phyloP scores from a whole-genome alignment of 1,140 invertebrate species.

The Bombus superbus region DNA sequence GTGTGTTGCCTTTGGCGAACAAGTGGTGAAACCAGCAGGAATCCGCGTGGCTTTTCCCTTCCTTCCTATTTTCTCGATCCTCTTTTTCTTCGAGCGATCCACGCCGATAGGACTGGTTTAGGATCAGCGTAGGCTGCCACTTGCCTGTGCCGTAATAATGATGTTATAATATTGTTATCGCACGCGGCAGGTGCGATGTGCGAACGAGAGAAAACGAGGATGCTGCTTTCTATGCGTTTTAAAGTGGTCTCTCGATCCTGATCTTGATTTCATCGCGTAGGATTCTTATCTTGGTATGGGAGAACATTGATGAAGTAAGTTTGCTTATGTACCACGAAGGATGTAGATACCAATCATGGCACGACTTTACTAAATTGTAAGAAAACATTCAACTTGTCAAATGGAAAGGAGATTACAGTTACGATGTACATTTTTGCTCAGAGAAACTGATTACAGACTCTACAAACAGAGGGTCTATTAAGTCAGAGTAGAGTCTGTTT shows the following conservation, averaged over 20 bases:
- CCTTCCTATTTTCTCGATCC: conserved; percentile 56
- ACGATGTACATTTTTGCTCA: too few relatives aligned
- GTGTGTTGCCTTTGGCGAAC: conserved; percentile 34
- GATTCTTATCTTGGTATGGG: neutral
- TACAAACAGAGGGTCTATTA: too few relatives aligned
- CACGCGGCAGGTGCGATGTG: neutral
- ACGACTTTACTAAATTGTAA: too few relatives aligned
- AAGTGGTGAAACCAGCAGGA: conserved; percentile 10
- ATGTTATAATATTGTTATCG: neutral
- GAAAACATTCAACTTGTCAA: too few relatives aligned
- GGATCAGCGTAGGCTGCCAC: neutral
- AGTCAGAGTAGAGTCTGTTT: too few relatives aligned
- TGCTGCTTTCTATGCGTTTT: neutral
- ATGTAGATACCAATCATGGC: too few relatives aligned
- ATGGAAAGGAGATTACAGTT: too few relatives aligned
- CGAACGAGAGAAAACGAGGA: neutral
- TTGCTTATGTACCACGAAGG: too few relatives aligned
- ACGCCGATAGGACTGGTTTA: neutral
- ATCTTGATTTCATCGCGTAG: neutral
- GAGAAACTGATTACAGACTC: too few relatives aligned
- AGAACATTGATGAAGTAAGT: too few relatives aligned
- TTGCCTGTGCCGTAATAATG: neutral
- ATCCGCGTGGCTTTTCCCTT: conserved; percentile 37
- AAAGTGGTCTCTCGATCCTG: neutral
- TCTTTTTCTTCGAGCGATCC: conserved; percentile 10